phyloP scores from a whole-genome alignment of 2,797 vertebrate species.

The Sebastiscus tertius region DNA sequence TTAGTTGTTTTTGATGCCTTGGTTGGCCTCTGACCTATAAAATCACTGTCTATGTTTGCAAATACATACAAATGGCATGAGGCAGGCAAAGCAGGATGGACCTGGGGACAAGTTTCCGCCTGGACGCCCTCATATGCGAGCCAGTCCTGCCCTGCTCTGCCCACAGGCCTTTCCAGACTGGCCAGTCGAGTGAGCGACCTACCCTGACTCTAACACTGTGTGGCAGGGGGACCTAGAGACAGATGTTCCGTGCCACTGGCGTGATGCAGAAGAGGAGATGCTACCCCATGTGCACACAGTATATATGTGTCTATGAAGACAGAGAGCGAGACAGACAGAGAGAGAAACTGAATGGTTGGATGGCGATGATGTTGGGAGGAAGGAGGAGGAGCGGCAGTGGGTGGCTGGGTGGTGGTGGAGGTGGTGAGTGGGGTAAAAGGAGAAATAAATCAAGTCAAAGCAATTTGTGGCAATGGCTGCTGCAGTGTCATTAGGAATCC shows the following conservation, averaged over 20 bases:
- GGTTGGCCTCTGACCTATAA: conserved; percentile 69
- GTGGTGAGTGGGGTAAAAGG: conserved; percentile 53
- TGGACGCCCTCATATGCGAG: conserved; percentile 56
- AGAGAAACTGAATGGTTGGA: conserved; percentile 59
- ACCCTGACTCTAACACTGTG: conserved; percentile 81
- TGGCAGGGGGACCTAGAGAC: conserved; percentile 86
- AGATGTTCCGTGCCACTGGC: conserved; percentile 92
- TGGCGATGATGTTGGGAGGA: conserved; percentile 42
- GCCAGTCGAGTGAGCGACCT: conserved; percentile 68
- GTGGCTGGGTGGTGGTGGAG: conserved; percentile 26
- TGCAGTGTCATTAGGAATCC: conserved; percentile 83
- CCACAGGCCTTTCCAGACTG: conserved; percentile 60
- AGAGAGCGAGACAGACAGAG: conserved; percentile 21
- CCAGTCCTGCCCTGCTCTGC: conserved; percentile 58
- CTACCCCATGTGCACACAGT: conserved; percentile 29
- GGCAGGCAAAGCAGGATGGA: conserved; percentile 69
- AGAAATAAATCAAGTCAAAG: conserved; percentile 86
- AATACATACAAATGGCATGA: conserved; percentile 58
- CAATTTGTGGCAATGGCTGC: conserved; percentile 78
- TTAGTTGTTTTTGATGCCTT: conserved; percentile 64
- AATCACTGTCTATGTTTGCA: conserved; percentile 39
- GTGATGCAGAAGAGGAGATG: conserved; percentile 65
- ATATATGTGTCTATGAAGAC: conserved; percentile 31
- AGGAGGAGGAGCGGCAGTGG: conserved; percentile 35
- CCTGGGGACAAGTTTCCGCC: conserved; percentile 72